Conservation (phyloP, 2,797 vertebrate species). For the Hippocampus kuda region DNA sequence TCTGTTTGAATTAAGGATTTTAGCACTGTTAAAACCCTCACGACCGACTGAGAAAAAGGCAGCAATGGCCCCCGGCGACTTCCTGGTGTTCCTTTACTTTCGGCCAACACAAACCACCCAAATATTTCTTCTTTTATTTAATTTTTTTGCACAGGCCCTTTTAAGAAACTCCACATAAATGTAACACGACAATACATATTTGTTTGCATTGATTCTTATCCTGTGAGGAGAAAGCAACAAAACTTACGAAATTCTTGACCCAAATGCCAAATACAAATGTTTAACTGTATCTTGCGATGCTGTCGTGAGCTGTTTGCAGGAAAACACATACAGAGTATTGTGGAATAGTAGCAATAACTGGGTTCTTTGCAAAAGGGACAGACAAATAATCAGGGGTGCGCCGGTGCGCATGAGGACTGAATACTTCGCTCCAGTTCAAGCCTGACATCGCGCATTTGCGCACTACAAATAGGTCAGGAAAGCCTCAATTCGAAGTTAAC, state of each 20-base stretch:
- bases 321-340: too few species aligned
- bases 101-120: slow-evolving; percentile 5
- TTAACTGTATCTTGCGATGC: too few species aligned
- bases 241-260: too few species aligned
- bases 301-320: too few species aligned
- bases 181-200: neutral
- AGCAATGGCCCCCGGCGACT: slow-evolving; percentile 5
- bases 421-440: too few species aligned
- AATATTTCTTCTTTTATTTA: slow-evolving; percentile 13
- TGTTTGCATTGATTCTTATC: neutral
- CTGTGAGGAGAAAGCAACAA: neutral
- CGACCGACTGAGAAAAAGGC: slow-evolving; percentile 21
- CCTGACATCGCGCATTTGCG: too few species aligned
- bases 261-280: neutral
- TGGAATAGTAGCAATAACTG: too few species aligned
- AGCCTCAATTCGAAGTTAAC: too few species aligned
- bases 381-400: too few species aligned
- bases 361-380: too few species aligned
- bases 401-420: too few species aligned
- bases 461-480: too few species aligned
- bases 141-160: neutral
- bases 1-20: slow-evolving; percentile 28
- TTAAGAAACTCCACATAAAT: neutral
- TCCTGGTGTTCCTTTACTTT: slow-evolving; percentile 12
- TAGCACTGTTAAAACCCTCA: slow-evolving; percentile 16